phyloP scores from a whole-genome alignment of 2,888 invertebrate genomes.

The Heliconius erato region DNA sequence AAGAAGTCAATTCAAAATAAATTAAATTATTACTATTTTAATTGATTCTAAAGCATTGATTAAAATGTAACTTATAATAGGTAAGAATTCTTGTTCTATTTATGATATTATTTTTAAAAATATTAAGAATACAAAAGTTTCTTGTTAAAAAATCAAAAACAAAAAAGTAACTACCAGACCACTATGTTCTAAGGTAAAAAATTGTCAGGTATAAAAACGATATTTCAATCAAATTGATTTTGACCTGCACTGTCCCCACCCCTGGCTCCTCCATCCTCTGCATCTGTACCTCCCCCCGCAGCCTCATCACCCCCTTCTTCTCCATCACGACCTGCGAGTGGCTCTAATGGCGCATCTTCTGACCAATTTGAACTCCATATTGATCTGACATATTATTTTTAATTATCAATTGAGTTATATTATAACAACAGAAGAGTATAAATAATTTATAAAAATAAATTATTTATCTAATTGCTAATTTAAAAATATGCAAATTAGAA shows the following conservation, averaged over 20 bases:
- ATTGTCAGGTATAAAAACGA: neutral
- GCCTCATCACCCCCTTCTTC: slow-evolving; percentile 20
- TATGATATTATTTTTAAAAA: no score
- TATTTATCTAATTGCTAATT: neutral
- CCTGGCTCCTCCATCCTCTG: neutral
- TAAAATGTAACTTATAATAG: no score
- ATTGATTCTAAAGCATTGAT: no score
- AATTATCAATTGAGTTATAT: neutral
- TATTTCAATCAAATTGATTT: neutral
- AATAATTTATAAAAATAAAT: neutral
- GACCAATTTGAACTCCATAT: slow-evolving; percentile 84
- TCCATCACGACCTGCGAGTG: slow-evolving; percentile 59
- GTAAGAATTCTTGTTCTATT: no score
- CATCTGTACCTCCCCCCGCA: neutral
- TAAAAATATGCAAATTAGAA: no score
- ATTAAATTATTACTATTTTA: no score
- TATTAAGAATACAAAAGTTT: no score
- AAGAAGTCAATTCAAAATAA: no score
- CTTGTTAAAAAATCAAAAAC: no score
- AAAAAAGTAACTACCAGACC: no score
- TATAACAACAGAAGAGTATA: neutral
- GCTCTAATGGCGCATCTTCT: slow-evolving; percentile 72
- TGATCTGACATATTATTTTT: slow-evolving; percentile 60
- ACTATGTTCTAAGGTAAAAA: no score
- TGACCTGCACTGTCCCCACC: neutral